Base-by-base conservation (phyloP, 2,888 invertebrate genomes). In the Alviniconcha strummeri region DNA sequence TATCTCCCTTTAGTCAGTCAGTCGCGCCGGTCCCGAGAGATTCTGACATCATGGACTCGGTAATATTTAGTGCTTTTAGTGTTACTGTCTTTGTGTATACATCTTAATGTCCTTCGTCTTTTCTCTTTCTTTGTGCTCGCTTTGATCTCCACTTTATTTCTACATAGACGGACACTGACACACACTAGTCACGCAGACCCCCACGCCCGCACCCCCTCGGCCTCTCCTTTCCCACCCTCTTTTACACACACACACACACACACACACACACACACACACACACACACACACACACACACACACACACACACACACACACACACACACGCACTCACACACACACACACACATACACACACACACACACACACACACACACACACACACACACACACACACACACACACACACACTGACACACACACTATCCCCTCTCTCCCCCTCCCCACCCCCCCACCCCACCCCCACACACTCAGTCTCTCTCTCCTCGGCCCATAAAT, bases 261-360 rank as follows among this genome's bases (percentile, higher is more conserved):
- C 64, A 15, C 11, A 15, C 64, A 15, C 15, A 64, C 64, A 64
- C 64, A 64, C 64, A 64, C 64, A 64, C 64, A 64, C 4, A 64
- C 64, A 64, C 64, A 64, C 64, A 64, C 64, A 64, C 64, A 64
- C 64, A 64, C 64, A 64, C 64, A 64, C 64, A 64, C 64, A 64
- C 64, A 64, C 64, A 64, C 64, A 64, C 64, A 64, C 15, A 64
- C 15, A 64, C 64, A 64, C 60, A 64, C 64, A 15, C 11, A 15
- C 64, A 15, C 15, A 64, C 64, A 64, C 64, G 60, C 60, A 60
- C 60, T 7, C 60, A 60, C 60, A 60, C 60, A 60, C 60, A 60
- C 60, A 60, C 60, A 60, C 60, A 60, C 60, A 60, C 60, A 60
- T 13, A 64, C 64, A 64, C 64, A 64, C 64, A 64, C 4, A 64